A percentile compares a stretch with the other conserved stretches of the same genome.
These are phyloP conservation scores for Pristionchus mayeri DNA, from an alignment of 2,888 invertebrate genomes.

Conservation along the genomic window DNA sequence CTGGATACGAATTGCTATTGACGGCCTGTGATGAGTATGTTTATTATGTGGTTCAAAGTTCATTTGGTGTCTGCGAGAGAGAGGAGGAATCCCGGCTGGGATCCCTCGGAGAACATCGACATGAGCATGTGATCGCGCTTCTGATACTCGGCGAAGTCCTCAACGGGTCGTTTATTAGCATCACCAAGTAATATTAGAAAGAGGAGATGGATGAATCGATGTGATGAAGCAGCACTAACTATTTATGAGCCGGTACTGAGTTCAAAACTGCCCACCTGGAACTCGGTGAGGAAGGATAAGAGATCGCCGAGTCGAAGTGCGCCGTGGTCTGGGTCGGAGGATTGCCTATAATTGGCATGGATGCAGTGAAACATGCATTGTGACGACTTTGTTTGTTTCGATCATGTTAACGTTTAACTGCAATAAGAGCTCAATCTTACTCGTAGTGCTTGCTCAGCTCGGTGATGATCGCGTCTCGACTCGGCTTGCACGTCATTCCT, in stretches of 20 bases:
- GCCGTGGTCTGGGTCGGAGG: not conserved
- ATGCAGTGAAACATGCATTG: no score
- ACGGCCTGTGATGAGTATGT: no score
- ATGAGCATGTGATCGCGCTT: not conserved
- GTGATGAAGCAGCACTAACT: no score
- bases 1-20: no score
- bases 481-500: not conserved
- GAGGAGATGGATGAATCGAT: no score
- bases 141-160: not conserved
- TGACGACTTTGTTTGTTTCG: no score
- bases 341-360: not conserved
- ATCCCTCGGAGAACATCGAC: not conserved
- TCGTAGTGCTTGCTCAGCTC: slow-evolving; percentile 12
- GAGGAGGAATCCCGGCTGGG: not conserved
- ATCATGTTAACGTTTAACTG: no score
- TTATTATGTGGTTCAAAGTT: no score
- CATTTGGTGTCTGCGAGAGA: not conserved
- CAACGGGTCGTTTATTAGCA: no score
- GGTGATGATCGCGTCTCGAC: not conserved
- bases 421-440: not conserved
- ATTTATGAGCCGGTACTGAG: not conserved
- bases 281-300: not conserved
- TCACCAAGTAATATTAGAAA: no score
- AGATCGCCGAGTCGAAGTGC: not conserved
- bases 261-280: not conserved